phyloP scores from a whole-genome alignment of 2,888 invertebrate genomes.

The Xanthorhoe designata region DNA sequence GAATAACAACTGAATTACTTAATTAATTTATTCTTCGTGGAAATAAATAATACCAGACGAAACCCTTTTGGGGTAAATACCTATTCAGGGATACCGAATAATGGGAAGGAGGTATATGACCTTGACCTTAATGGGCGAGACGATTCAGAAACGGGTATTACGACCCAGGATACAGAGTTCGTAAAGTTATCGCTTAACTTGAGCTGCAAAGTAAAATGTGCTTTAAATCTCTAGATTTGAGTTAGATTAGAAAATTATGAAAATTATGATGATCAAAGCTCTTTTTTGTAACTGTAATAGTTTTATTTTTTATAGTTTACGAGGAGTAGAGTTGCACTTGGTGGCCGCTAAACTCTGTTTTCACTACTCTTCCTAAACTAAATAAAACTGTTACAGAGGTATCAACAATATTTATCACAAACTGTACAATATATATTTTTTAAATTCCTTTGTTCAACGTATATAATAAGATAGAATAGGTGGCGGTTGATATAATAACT shows the following conservation, averaged over 20 bases:
- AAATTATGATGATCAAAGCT: not conserved
- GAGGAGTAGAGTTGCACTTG: too few relatives aligned
- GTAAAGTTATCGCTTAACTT: not conserved
- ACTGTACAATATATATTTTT: too few relatives aligned
- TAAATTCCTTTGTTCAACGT: too few relatives aligned
- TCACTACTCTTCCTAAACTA: too few relatives aligned
- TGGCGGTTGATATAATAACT: too few relatives aligned
- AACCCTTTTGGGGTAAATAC: constrained; percentile 2
- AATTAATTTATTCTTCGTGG: not conserved
- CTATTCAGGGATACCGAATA: constrained; percentile 35
- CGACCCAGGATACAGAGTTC: not conserved
- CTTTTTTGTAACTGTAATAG: too few relatives aligned
- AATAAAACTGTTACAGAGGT: too few relatives aligned
- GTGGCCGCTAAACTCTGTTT: too few relatives aligned
- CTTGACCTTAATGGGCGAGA: constrained; percentile 23
- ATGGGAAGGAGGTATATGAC: constrained; percentile 12
- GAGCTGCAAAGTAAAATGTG: not conserved
- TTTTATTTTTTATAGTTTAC: too few relatives aligned
- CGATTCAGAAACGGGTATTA: constrained; percentile 12
- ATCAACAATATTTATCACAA: too few relatives aligned
- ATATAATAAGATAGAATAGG: too few relatives aligned
- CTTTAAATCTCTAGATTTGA: not conserved
- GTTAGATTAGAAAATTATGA: not conserved
- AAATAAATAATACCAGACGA: not conserved
- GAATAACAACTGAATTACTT: not conserved